Base-by-base conservation (phyloP, 1,140 invertebrate genomes). In the Dermatophagoides farinae region DNA sequence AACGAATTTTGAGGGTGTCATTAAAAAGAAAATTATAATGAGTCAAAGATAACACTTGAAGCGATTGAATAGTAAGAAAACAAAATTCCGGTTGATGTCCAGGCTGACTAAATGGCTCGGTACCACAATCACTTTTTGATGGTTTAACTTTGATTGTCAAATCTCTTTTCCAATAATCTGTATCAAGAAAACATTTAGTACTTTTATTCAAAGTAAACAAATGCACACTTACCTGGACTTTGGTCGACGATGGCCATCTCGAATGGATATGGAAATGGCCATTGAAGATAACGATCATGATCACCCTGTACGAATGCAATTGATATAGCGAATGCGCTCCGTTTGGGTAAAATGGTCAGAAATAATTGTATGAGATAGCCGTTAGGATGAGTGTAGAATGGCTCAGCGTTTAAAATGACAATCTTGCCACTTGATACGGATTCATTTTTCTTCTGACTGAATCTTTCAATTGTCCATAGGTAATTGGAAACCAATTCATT, bases 241-340 rank as follows among this genome's bases (percentile, higher is more conserved):
- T 60, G 58, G 31, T 65, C 63, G 20, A 55, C 59, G 6, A 64
- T 49, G 9, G 65, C 49, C 31, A 66, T 18, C 39, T 66, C 65
- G 16, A 66, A 63, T 8, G 49, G 40, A 43, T 64, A 61, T 0
- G 65, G 39, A n/a, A 66, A 66, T 5, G 65, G 65, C 65, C 65
- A 66, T 10, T 61, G 31, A 2, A 66, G 59, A 18, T 62, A 62
- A 25, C 61, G 54, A 20, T 66, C 65, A 38, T 59, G 58, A 39
- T 63, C 62, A 0, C 63, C 63, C 9, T 62, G 63, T 6, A 63
- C 57, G 16, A 66, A 53, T 0, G 60, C 57, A 8, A 59, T 52
- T 23, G 62, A 66, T 12, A 66, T 58, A 8, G 63, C 65, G 18
- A 66, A 51, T n/a, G 57, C 55, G 1, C 60, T 60, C 6, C 62